Conservation (phyloP, 2,888 invertebrate genomes). For the Archaeoteleia sp. region DNA sequence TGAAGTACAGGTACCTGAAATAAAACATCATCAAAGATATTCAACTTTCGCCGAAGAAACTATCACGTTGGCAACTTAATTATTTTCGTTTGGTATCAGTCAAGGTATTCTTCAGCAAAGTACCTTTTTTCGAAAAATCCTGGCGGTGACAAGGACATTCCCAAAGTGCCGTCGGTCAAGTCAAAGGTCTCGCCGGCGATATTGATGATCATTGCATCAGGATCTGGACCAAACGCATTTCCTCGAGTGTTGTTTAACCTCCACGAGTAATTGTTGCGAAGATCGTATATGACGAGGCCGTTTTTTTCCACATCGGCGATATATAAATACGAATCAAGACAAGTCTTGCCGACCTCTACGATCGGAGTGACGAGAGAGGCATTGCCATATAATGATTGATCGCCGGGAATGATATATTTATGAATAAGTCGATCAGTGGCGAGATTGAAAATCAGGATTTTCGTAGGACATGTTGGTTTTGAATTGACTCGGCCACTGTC, state of each 20-base stretch:
- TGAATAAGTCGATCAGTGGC: conserved; percentile 67
- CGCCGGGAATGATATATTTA: conserved; percentile 67
- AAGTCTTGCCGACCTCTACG: conserved; percentile 69
- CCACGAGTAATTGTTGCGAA: conserved; percentile 66
- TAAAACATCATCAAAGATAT: conserved; percentile 39
- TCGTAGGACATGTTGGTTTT: conserved; percentile 68
- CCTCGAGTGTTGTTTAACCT: conserved; percentile 69
- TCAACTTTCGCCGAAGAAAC: neutral
- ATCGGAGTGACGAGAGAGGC: conserved; percentile 70
- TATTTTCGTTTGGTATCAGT: too few relatives aligned
- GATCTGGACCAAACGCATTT: conserved; percentile 71
- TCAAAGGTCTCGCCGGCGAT: conserved; percentile 70
- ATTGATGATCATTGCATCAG: conserved; percentile 68
- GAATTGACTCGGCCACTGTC: conserved; percentile 67
- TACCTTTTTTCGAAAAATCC: conserved; percentile 68
- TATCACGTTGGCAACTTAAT: too few relatives aligned
- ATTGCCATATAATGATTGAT: conserved; percentile 63
- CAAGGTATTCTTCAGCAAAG: neutral
- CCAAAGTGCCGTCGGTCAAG: conserved; percentile 70
- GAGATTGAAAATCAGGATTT: conserved; percentile 73
- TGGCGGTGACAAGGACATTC: conserved; percentile 70
- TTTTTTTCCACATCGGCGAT: conserved; percentile 70
- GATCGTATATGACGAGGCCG: conserved; percentile 70
- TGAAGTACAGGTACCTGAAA: conserved; percentile 73
- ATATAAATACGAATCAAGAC: conserved; percentile 68